Evolutionary conservation across 2,113 vertebrate species (phyloP).

Genomic region (Chaetura pelagica): DNA sequence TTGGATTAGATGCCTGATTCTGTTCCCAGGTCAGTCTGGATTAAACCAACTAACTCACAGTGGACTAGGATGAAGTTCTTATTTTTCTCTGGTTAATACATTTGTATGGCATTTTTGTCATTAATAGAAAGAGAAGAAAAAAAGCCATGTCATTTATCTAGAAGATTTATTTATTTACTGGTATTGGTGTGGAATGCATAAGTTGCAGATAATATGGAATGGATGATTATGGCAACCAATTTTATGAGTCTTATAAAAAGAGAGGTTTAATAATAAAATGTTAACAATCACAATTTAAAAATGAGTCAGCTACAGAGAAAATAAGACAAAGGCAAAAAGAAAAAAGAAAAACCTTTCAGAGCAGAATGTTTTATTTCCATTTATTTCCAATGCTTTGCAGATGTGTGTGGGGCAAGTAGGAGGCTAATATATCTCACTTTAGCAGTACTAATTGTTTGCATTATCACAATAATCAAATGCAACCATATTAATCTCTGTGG

Average conservation of each 20-base stretch:
- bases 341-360: constrained; percentile 52
- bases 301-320: constrained; percentile 69
- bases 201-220: constrained; percentile 54
- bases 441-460: constrained; percentile 85
- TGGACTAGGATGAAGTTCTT: neutral
- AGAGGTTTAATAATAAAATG: constrained; percentile 43
- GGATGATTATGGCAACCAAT: constrained; percentile 17
- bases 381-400: constrained; percentile 74
- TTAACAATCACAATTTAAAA: constrained; percentile 71
- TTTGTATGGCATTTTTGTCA: neutral
- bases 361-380: constrained; percentile 73
- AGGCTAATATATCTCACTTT: constrained; percentile 81
- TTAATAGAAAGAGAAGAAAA: neutral
- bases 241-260: constrained; percentile 46
- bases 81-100: constrained; percentile 1
- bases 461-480: constrained; percentile 87
- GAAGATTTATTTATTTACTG: constrained; percentile 50
- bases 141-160: neutral
- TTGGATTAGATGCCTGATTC: constrained; percentile 28
- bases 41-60: neutral
- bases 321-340: constrained; percentile 70
- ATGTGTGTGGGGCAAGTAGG: constrained; percentile 78
- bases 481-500: constrained; percentile 86
- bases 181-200: neutral
- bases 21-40: constrained; percentile 3